These are phyloP conservation scores for Lanistes nyassanus DNA, from an alignment of 1,140 invertebrate species.

Conservation along the genomic window DNA sequence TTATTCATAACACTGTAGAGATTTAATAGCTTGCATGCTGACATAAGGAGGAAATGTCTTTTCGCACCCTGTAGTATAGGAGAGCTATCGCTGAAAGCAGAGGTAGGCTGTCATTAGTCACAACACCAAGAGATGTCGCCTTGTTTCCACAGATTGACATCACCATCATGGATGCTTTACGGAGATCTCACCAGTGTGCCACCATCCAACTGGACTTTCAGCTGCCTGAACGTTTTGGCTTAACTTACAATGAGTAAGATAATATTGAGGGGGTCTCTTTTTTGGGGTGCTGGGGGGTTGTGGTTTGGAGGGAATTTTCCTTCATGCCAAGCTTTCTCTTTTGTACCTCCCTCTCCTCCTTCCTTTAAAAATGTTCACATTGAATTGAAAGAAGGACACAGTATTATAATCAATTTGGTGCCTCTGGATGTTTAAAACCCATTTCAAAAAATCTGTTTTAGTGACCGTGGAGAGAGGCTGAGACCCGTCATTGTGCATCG, in stretches of 20 bases:
- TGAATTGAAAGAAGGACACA: too few species aligned
- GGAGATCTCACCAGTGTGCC: constrained; percentile 91
- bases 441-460: too few species aligned
- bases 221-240: constrained; percentile 90
- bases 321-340: too few species aligned
- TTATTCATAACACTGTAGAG: too few species aligned
- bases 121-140: background rate
- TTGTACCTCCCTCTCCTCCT: too few species aligned
- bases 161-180: constrained; percentile 93
- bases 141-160: constrained; percentile 84
- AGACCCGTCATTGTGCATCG: constrained; percentile 98
- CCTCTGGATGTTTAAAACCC: background rate
- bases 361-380: background rate
- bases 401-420: too few species aligned
- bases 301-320: too few species aligned
- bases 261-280: background rate
- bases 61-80: too few species aligned
- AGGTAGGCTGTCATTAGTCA: too few species aligned
- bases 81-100: too few species aligned
- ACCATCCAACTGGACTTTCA: constrained; percentile 99
- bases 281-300: background rate
- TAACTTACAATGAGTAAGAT: constrained; percentile 80
- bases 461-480: constrained; percentile 84
- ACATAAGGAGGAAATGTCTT: too few species aligned
- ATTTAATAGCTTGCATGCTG: too few species aligned